Evolutionary conservation across 1,140 invertebrate genomes (phyloP).

Genomic region (Mycetomoellerius zeteki): DNA sequence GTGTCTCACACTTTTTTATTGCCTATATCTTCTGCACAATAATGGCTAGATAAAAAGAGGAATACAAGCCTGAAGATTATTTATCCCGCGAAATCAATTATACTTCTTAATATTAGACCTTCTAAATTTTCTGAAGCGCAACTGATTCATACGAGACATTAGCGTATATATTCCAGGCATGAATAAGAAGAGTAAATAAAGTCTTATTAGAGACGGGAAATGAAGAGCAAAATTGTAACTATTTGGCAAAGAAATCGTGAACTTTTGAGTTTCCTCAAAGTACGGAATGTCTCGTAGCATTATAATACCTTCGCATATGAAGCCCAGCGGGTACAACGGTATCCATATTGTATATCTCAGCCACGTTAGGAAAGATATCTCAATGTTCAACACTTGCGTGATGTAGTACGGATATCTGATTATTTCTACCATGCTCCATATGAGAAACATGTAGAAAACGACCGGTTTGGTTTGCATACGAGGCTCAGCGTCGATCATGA

Average conservation of each 20-base stretch:
- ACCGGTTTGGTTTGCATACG: conserved; percentile 95
- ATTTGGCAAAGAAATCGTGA: conserved; percentile 94
- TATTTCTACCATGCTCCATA: conserved; percentile 94
- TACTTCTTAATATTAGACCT: conserved; percentile 58
- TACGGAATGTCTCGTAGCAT: conserved; percentile 94
- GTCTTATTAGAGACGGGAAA: conserved; percentile 92
- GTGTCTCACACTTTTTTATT: not conserved
- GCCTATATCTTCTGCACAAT: not conserved
- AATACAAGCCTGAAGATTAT: not conserved
- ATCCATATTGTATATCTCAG: conserved; percentile 97
- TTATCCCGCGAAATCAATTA: conserved; percentile 22
- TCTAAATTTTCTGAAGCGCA: conserved; percentile 89
- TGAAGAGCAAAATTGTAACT: conserved; percentile 95
- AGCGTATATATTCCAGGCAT: conserved; percentile 92
- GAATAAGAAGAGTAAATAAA: conserved; percentile 92
- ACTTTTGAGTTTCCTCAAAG: conserved; percentile 94
- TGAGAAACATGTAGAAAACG: conserved; percentile 94
- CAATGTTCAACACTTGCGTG: conserved; percentile 91
- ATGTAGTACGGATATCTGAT: conserved; percentile 97
- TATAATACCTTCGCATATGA: conserved; percentile 95
- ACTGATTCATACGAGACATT: conserved; percentile 93
- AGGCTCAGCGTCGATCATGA: conserved; percentile 94
- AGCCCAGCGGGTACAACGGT: conserved; percentile 95
- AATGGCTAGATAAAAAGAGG: not conserved
- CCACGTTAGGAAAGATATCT: conserved; percentile 95